These are phyloP conservation scores for Paracyclopina nana DNA, from an alignment of 1,140 invertebrate genomes.

Conservation along the genomic window DNA sequence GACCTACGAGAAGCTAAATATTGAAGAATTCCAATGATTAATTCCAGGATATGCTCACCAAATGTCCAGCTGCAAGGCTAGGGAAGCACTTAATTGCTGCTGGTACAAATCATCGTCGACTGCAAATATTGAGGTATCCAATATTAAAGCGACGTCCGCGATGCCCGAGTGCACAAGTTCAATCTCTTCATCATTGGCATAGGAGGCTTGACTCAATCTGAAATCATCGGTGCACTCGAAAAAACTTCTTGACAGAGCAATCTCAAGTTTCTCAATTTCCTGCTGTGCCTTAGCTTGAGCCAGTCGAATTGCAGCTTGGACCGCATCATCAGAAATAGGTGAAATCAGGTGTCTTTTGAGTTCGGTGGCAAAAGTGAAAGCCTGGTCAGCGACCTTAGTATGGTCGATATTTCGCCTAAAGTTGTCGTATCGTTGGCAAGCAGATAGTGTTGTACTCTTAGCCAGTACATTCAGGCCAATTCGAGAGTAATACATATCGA, in stretches of 20 bases:
- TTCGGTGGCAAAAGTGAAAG: not conserved
- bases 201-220: not conserved
- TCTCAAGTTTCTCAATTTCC: not conserved
- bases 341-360: not conserved
- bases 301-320: not conserved
- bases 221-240: not conserved
- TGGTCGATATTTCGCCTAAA: not conserved
- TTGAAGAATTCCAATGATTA: not conserved
- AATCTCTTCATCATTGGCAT: not conserved
- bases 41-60: not conserved
- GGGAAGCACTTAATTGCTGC: not conserved
- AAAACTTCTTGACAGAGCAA: not conserved
- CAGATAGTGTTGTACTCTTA: too few relatives aligned
- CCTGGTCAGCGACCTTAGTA: not conserved
- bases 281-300: not conserved
- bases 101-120: not conserved
- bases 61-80: not conserved
- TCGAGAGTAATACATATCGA: too few relatives aligned
- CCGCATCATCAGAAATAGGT: not conserved
- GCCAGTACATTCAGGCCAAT: too few relatives aligned
- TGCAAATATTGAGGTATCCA: not conserved
- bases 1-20: too few relatives aligned
- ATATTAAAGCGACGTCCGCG: not conserved
- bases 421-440: not conserved
- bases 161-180: not conserved